phyloP scores from a whole-genome alignment of 2,797 vertebrate genomes.

The Lophotriccus pileatus region DNA sequence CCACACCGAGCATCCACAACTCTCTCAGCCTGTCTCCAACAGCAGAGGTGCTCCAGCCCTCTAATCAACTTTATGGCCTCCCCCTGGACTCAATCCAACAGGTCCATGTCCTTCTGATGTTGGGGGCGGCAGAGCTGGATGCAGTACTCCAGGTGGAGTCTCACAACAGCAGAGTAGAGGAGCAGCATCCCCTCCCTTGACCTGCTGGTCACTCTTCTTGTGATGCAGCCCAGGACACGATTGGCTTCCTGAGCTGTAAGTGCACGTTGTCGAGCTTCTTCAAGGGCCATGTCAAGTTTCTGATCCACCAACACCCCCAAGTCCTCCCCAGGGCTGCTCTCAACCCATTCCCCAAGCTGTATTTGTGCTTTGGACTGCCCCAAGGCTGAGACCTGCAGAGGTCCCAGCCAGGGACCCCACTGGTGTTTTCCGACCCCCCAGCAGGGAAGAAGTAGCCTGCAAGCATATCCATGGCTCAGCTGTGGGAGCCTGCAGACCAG shows the following conservation, averaged over 20 bases:
- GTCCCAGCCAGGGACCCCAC: neutral
- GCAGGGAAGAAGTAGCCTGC: neutral
- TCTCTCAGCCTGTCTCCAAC: neutral
- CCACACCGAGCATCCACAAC: neutral
- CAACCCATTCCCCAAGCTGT: neutral
- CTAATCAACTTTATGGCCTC: neutral
- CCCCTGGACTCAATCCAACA: neutral
- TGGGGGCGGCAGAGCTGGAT: neutral
- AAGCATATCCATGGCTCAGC: neutral
- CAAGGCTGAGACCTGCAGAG: neutral
- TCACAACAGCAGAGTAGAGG: neutral
- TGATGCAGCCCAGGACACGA: neutral
- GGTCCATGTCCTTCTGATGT: fast-evolving
- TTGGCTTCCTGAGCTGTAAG: neutral
- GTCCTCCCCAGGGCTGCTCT: neutral
- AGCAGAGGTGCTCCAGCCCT: neutral
- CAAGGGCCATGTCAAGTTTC: neutral
- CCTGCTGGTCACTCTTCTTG: neutral
- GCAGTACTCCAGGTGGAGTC: neutral
- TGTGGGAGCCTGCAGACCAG: neutral
- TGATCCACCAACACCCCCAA: neutral
- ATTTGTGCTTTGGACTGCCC: neutral
- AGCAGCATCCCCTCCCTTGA: neutral
- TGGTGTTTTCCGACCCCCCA: neutral
- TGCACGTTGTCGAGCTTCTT: neutral